Conservation (phyloP, 1,140 invertebrate species). For the Phymastichus coffea region DNA sequence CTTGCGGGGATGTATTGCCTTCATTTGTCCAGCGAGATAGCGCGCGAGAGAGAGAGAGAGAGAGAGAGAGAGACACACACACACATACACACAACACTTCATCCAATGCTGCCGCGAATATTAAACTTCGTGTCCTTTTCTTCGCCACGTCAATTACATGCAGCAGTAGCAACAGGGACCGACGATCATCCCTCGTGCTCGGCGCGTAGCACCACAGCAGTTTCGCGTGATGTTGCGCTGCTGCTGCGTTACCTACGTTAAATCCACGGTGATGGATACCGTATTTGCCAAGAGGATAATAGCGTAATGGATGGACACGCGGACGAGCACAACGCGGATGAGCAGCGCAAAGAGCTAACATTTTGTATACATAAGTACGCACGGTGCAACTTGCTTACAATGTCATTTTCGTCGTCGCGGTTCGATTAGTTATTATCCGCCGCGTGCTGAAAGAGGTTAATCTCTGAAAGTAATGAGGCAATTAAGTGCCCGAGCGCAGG, state of each 20-base stretch:
- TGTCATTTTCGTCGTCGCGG: neutral
- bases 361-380: neutral
- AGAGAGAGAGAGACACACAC: too few species aligned
- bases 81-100: too few species aligned
- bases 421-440: neutral
- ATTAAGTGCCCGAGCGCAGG: neutral
- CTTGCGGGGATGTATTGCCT: slow-evolving; percentile 2
- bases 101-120: slow-evolving; percentile 12
- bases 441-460: too few species aligned
- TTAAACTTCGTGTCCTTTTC: slow-evolving; percentile 37
- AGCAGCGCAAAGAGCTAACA: slow-evolving; percentile 37
- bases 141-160: slow-evolving; percentile 37
- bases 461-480: slow-evolving; percentile 6
- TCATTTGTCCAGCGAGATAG: slow-evolving; percentile 20
- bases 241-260: too few species aligned
- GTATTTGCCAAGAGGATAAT: slow-evolving; percentile 48
- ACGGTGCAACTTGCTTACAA: neutral
- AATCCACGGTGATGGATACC: slow-evolving; percentile 33
- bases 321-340: slow-evolving; percentile 39
- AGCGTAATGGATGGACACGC: slow-evolving; percentile 47
- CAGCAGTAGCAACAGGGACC: slow-evolving; percentile 24
- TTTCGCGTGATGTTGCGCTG: too few species aligned
- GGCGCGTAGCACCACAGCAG: too few species aligned
- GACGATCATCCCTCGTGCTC: slow-evolving; percentile 33
- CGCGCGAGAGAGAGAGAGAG: too few species aligned